Evolutionary conservation across 2,888 invertebrate species (phyloP).

Genomic region (Thereva unica): DNA sequence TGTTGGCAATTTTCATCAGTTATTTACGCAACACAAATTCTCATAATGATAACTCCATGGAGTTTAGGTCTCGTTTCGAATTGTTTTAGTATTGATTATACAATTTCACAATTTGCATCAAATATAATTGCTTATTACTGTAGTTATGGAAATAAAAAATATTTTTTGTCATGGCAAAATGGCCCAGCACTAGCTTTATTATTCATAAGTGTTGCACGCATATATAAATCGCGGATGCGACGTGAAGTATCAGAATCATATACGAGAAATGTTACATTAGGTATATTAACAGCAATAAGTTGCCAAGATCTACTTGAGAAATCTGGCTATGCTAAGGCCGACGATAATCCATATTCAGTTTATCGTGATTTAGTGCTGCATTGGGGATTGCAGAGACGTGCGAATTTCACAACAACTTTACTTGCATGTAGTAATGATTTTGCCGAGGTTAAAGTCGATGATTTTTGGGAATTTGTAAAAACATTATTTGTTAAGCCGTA

Average conservation of each 20-base stretch:
- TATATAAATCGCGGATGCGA: conserved; percentile 44
- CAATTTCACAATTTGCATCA: conserved; percentile 53
- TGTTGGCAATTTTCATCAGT: conserved; percentile 86
- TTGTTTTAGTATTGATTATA: conserved; percentile 52
- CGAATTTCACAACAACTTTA: conserved; percentile 53
- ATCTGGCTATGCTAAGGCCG: conserved; percentile 48
- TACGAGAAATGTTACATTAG: conserved; percentile 50
- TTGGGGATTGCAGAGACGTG: conserved; percentile 53
- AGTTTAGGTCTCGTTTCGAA: conserved; percentile 61
- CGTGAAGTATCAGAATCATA: conserved; percentile 12
- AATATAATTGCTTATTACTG: conserved; percentile 51
- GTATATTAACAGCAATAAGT: conserved; percentile 50
- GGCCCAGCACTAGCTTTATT: conserved; percentile 52
- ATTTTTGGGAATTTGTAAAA: conserved; percentile 54
- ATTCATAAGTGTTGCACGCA: conserved; percentile 48
- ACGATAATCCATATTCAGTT: conserved; percentile 50
- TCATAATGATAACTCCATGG: conserved; percentile 73
- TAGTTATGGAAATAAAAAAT: conserved; percentile 53
- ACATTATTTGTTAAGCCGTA: conserved; percentile 55
- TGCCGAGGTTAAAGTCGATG: conserved; percentile 49
- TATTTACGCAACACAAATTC: conserved; percentile 75
- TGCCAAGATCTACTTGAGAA: conserved; percentile 52
- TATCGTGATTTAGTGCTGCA: conserved; percentile 53
- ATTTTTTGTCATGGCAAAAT: conserved; percentile 54
- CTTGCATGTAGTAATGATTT: conserved; percentile 55